Conservation (phyloP, 2,113 vertebrate genomes). For the Pao palembangensis region DNA sequence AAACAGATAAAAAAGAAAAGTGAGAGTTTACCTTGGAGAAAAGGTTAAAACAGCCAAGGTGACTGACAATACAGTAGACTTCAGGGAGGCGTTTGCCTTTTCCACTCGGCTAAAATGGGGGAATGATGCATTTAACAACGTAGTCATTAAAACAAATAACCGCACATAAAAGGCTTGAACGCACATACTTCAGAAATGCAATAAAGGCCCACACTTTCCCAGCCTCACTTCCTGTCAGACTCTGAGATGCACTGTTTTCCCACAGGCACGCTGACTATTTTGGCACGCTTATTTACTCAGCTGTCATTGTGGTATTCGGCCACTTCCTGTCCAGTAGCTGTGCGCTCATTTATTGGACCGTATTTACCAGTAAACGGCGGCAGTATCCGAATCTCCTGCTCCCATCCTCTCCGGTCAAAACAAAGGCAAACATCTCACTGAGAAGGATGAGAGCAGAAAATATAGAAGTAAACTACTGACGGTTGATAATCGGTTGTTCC, state of each 20-base stretch:
- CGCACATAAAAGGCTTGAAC: background rate
- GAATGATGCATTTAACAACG: background rate
- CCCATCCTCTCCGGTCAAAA: slow-evolving; percentile 88
- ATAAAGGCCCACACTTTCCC: slow-evolving; percentile 33
- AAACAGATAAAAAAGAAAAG: background rate
- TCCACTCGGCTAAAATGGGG: slow-evolving; percentile 77
- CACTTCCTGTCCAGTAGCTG: slow-evolving; percentile 58
- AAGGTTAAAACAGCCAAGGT: slow-evolving; percentile 89
- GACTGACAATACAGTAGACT: slow-evolving; percentile 92
- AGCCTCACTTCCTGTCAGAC: slow-evolving; percentile 58
- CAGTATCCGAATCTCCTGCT: slow-evolving; percentile 90
- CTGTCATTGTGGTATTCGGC: slow-evolving; percentile 61
- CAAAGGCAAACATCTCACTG: slow-evolving; percentile 92
- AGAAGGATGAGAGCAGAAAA: slow-evolving; percentile 21
- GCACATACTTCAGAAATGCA: background rate
- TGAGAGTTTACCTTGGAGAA: slow-evolving; percentile 83
- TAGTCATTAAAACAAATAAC: background rate
- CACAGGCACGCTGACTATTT: slow-evolving; percentile 64
- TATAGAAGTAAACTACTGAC: background rate
- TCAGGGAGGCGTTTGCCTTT: slow-evolving; percentile 88
- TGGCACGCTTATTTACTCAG: slow-evolving; percentile 67
- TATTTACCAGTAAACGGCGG: slow-evolving; percentile 87
- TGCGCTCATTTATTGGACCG: slow-evolving; percentile 37
- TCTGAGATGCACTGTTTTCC: slow-evolving; percentile 60
- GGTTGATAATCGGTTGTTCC: background rate